Evolutionary conservation across 2,797 vertebrate genomes (phyloP).

Genomic region (Erpetoichthys calabaricus): DNA sequence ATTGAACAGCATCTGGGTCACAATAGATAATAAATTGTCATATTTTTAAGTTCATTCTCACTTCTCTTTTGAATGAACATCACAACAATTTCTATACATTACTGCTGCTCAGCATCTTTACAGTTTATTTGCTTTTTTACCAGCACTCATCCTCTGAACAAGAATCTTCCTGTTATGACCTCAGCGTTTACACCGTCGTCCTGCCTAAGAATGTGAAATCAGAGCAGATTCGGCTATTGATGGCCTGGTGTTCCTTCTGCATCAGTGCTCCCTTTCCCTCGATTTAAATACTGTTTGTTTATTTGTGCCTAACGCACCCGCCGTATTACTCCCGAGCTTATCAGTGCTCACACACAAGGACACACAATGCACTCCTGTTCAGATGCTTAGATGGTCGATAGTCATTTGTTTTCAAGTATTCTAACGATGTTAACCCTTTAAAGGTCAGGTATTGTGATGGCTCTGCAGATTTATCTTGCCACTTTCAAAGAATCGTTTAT

Average conservation of each 20-base stretch:
- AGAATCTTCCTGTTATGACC: constrained; percentile 17
- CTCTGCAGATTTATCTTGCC: too few relatives aligned
- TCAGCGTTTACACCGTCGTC: constrained; percentile 46
- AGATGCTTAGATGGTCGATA: constrained; percentile 39
- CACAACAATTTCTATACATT: neutral
- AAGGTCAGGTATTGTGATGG: too few relatives aligned
- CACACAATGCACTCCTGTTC: constrained; percentile 44
- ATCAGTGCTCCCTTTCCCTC: constrained; percentile 54
- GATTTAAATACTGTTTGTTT: constrained; percentile 70
- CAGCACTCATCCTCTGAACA: neutral
- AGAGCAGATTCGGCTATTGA: constrained; percentile 61
- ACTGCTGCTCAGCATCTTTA: neutral
- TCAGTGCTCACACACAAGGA: constrained; percentile 45
- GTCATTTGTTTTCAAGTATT: constrained; percentile 33
- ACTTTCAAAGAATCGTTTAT: too few relatives aligned
- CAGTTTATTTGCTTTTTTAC: neutral
- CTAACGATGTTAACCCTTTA: constrained; percentile 44
- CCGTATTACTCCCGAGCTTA: constrained; percentile 54
- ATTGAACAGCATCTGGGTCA: too few relatives aligned
- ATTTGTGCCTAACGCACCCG: constrained; percentile 59
- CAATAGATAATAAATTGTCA: too few relatives aligned
- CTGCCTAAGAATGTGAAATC: constrained; percentile 53
- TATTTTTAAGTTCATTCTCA: too few relatives aligned
- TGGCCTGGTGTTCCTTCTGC: constrained; percentile 41
- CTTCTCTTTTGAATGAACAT: too few relatives aligned